These are phyloP conservation scores for Botia kubotai DNA, from an alignment of 2,797 vertebrate genomes.

Conservation along the genomic window DNA sequence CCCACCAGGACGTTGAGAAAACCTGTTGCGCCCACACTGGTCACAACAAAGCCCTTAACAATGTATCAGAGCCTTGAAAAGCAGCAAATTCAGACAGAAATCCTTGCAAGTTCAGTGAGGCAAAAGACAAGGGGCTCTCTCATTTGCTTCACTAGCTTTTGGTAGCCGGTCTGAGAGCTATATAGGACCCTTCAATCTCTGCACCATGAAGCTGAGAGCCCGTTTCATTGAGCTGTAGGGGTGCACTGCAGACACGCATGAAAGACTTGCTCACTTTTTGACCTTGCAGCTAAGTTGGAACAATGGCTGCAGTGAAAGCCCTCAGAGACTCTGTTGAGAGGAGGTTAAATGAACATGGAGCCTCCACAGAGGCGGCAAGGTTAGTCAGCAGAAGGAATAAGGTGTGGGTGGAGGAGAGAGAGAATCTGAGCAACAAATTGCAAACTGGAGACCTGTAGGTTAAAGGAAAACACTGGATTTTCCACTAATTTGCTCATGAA, in stretches of 20 bases:
- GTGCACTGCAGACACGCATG: background rate
- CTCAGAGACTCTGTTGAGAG: constrained; percentile 5
- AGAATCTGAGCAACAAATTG: background rate
- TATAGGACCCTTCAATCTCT: background rate
- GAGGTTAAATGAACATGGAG: background rate
- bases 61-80: background rate
- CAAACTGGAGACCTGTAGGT: background rate
- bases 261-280: constrained; percentile 26
- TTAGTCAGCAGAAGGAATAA: background rate
- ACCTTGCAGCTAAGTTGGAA: constrained; percentile 14
- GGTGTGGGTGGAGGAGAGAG: background rate
- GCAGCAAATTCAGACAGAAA: background rate
- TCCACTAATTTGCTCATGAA: constrained; percentile 29
- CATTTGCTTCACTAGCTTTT: constrained; percentile 18
- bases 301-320: constrained; percentile 1
- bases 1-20: constrained; percentile 1
- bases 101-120: constrained; percentile 11
- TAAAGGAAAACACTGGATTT: constrained; percentile 44
- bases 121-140: constrained; percentile 28
- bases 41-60: constrained; percentile 43
- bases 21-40: background rate
- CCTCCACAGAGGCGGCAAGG: background rate
- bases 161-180: constrained; percentile 3
- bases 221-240: constrained; percentile 4
- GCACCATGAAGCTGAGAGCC: constrained; percentile 5